Evolutionary conservation across 2,113 vertebrate genomes (phyloP).

Genomic region (Paramormyrops kingsleyae): DNA sequence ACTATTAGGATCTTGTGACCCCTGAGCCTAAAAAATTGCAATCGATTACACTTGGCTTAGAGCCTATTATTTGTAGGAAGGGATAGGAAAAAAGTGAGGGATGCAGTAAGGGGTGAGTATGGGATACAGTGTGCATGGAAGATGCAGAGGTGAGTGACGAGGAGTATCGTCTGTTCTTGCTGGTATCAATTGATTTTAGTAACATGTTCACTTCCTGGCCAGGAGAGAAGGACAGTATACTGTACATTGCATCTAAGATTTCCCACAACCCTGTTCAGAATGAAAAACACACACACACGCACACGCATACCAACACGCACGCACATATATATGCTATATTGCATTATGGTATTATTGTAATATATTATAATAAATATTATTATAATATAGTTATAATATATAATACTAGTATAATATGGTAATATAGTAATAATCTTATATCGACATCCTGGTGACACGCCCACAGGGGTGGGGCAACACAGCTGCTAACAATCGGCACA

Average conservation of each 20-base stretch:
- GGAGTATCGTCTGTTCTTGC: not conserved
- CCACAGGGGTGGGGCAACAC: too few species aligned
- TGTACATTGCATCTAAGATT: not conserved
- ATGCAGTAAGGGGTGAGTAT: not conserved
- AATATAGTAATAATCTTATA: not conserved
- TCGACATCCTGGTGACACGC: not conserved
- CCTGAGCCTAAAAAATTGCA: not conserved
- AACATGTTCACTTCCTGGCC: not conserved
- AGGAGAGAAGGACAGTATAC: not conserved
- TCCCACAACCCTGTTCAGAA: too few species aligned
- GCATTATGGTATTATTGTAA: too few species aligned
- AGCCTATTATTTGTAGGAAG: not conserved
- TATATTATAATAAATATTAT: too few species aligned
- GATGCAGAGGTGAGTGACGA: not conserved
- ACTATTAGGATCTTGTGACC: not conserved
- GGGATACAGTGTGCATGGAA: not conserved
- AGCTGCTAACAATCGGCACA: too few species aligned
- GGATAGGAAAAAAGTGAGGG: not conserved
- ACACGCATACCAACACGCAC: too few species aligned
- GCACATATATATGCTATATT: too few species aligned
- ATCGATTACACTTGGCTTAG: not conserved
- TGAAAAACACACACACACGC: too few species aligned
- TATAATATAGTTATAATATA: too few species aligned
- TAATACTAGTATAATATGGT: too few species aligned
- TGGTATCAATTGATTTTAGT: not conserved